Percentiles rank a stretch among this genome's conserved stretches.
These are phyloP conservation scores for Oscarella lobularis DNA, from an alignment of 37 sponge, comb jelly and placozoan species.

Conservation along the genomic window DNA sequence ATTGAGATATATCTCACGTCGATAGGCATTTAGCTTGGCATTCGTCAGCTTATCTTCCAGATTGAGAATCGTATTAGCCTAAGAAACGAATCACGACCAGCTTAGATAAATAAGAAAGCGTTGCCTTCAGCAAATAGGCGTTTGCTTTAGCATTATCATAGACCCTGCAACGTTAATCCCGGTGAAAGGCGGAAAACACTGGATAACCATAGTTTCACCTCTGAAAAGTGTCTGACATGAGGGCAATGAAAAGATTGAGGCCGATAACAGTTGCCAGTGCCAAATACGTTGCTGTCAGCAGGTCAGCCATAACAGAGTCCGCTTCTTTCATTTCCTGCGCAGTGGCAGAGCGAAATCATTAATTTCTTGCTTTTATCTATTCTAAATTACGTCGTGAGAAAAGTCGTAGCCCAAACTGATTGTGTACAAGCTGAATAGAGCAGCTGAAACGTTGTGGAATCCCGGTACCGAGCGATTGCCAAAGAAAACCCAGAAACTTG, in stretches of 20 bases:
- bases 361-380: background rate
- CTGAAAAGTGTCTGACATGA: slow-evolving; percentile 51
- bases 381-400: slow-evolving; percentile 11
- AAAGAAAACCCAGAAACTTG: slow-evolving; percentile 44
- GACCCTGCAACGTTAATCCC: slow-evolving; percentile 7
- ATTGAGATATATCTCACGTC: background rate
- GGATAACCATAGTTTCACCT: background rate
- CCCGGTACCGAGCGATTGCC: slow-evolving; percentile 16
- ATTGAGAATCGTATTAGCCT: background rate
- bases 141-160: slow-evolving; percentile 49
- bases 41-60: background rate
- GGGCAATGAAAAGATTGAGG: slow-evolving; percentile 39
- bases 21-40: background rate
- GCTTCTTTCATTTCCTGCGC: slow-evolving; percentile 6
- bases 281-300: slow-evolving; percentile 20
- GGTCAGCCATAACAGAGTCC: slow-evolving; percentile 26
- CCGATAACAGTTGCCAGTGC: slow-evolving; percentile 18
- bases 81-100: too few relatives aligned
- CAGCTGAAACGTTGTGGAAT: background rate
- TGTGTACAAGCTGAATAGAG: slow-evolving; percentile 20
- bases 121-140: slow-evolving; percentile 16
- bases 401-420: slow-evolving; percentile 37
- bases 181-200: background rate
- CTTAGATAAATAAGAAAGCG: too few relatives aligned
- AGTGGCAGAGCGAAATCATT: background rate